phyloP scores from a whole-genome alignment of 2,797 vertebrate genomes.

The Artibeus jamaicensis region DNA sequence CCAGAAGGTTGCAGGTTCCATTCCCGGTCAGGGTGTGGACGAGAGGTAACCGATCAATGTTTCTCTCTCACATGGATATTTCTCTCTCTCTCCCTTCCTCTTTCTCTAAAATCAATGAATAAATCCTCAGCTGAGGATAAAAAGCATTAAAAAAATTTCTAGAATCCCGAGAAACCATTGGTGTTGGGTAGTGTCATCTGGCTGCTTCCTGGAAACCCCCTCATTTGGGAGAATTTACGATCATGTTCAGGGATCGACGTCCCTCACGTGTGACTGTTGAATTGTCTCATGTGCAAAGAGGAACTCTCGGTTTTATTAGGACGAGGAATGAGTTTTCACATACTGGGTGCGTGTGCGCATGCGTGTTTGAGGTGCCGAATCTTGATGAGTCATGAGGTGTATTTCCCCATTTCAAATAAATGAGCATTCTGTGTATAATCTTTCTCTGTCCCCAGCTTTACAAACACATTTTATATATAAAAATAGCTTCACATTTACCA shows the following conservation, averaged over 20 bases:
- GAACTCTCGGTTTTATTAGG: not conserved
- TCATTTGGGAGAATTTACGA: not conserved
- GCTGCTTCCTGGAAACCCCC: not conserved
- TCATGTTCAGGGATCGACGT: not conserved
- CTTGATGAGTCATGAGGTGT: not conserved
- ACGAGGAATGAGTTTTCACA: not conserved
- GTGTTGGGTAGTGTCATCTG: not conserved
- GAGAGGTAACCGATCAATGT: not conserved
- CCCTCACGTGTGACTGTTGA: not conserved
- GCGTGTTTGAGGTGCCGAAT: not conserved
- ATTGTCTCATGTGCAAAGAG: not conserved
- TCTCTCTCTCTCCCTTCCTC: not conserved
- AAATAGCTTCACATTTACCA: not conserved
- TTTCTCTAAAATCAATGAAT: not conserved
- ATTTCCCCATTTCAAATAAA: not conserved
- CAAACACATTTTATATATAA: not conserved
- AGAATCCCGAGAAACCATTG: not conserved
- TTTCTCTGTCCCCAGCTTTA: not conserved
- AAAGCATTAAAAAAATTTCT: not conserved
- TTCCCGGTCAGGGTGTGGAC: not conserved
- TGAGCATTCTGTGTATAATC: not conserved
- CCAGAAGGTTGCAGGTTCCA: not conserved
- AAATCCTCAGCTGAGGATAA: not conserved
- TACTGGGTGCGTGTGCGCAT: accelerated
- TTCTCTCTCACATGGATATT: not conserved